Evolutionary conservation across 2,888 invertebrate genomes (phyloP), one percentile per base, ranked within the genome.

Genomic region (Nomada flava): DNA sequence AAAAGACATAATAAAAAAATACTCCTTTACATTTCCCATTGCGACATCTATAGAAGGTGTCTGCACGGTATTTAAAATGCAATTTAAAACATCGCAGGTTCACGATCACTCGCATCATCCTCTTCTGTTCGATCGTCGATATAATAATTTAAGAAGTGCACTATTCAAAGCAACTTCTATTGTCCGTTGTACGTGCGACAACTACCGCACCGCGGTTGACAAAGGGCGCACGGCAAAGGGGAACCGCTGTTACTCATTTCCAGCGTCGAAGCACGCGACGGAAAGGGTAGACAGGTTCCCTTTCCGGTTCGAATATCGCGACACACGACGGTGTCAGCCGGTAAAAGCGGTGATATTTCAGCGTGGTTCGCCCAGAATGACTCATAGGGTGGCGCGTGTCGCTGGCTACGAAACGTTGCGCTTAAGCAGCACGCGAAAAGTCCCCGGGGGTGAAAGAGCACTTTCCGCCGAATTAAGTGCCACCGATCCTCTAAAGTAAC

Each of bases 331-430:
- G 52, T 57, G 80, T 70, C 74, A 29, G 13, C n/a, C 77, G 73
- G 65, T 83, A 83, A 83, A 82, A 82, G 82, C 77, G n/a, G 62
- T 82, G 60, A 84, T 84, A 82, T 82, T 84, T 83, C 82, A 83
- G 64, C 47, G 42, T 23, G 60, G 64, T 59, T 60, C 75, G 62
- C 52, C 65, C 53, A 57, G 72, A 64, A 81, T 77, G 81, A 81
- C 68, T 69, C 80, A 76, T 36, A n/a, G 42, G 55, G 55, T 18
- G 55, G 18, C 55, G 42, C 68, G 68, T 69, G 55, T 42, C 55
- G 55, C 44, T 42, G 47, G 47, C 13, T 47, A 15, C 47, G 47
- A 47, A 13, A 15, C 47, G 60, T 42, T 36, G 50, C 67, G 62
- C 52, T 62, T 57, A 71, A 78, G 79, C 75, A 69, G 75, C 15